Percentiles rank a stretch among this genome's conserved stretches.
Evolutionary conservation across 2,113 vertebrate species (phyloP).

Genomic region (Bubo bubo): DNA sequence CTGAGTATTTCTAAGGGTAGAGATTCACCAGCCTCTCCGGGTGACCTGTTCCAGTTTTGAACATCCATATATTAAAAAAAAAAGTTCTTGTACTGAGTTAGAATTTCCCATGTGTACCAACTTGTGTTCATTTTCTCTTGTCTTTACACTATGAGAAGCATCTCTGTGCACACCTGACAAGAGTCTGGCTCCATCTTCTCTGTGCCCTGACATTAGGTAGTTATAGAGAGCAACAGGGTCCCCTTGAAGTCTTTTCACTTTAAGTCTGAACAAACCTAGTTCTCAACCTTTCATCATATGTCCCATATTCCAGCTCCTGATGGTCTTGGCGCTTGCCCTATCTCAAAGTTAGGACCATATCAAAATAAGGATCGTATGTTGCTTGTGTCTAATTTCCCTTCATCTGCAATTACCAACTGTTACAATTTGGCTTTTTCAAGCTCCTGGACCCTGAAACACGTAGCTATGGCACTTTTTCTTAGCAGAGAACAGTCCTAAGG

Average conservation of each 20-base stretch:
- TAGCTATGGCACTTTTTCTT: background rate
- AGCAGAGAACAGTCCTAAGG: background rate
- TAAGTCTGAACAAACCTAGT: background rate
- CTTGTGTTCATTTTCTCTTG: background rate
- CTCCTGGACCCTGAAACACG: background rate
- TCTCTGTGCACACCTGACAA: background rate
- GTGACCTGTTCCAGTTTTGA: background rate
- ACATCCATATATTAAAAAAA: background rate
- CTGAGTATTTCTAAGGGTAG: background rate
- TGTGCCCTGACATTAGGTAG: background rate
- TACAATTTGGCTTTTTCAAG: background rate
- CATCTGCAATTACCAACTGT: background rate
- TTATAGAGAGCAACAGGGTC: background rate
- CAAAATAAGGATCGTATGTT: background rate
- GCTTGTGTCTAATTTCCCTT: background rate
- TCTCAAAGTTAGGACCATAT: background rate
- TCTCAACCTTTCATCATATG: background rate
- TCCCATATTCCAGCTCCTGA: background rate
- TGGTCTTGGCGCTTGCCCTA: background rate
- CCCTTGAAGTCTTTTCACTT: background rate
- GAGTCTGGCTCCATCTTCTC: background rate
- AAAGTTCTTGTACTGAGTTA: background rate
- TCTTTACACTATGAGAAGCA: background rate
- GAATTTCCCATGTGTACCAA: background rate
- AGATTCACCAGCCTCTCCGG: background rate